Evolutionary conservation across 2,888 invertebrate genomes (phyloP).

Genomic region (Pardosa pseudoannulata): DNA sequence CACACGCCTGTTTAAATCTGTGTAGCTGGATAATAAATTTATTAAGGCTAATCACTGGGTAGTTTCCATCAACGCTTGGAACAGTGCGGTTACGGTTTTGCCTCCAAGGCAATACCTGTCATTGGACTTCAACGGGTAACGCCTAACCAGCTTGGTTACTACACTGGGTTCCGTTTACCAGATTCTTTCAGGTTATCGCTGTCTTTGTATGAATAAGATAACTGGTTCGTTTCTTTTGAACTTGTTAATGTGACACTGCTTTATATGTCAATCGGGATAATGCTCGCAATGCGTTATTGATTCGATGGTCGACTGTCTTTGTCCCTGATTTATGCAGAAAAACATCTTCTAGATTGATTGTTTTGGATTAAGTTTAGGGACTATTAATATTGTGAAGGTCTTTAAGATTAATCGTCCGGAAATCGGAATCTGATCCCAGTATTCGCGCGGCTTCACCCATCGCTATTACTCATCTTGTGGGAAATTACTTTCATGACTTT

Average conservation of each 20-base stretch:
- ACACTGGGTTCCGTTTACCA: background rate
- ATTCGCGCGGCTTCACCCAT: no score
- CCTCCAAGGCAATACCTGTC: constrained; percentile 38
- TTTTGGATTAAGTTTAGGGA: no score
- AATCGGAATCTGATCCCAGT: no score
- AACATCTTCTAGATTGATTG: no score
- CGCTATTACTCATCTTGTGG: no score
- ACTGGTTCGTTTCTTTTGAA: background rate
- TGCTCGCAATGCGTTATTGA: no score
- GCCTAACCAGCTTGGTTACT: background rate
- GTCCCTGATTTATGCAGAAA: no score
- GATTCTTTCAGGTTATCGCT: background rate
- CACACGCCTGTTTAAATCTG: constrained; percentile 31
- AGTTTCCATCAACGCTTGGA: constrained; percentile 32
- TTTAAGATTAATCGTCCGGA: no score
- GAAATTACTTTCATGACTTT: no score
- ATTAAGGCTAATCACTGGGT: constrained; percentile 70
- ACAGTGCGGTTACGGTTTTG: constrained; percentile 17
- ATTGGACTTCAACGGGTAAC: constrained; percentile 31
- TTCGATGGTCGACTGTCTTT: no score
- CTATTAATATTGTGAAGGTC: no score
- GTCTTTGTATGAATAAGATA: background rate
- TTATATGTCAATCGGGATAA: background rate
- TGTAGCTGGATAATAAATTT: constrained; percentile 59
- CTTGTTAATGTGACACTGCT: background rate